Percentiles rank a stretch among this genome's conserved stretches.
Conservation (phyloP, 2,797 vertebrate genomes). For the Todus mexicanus region DNA sequence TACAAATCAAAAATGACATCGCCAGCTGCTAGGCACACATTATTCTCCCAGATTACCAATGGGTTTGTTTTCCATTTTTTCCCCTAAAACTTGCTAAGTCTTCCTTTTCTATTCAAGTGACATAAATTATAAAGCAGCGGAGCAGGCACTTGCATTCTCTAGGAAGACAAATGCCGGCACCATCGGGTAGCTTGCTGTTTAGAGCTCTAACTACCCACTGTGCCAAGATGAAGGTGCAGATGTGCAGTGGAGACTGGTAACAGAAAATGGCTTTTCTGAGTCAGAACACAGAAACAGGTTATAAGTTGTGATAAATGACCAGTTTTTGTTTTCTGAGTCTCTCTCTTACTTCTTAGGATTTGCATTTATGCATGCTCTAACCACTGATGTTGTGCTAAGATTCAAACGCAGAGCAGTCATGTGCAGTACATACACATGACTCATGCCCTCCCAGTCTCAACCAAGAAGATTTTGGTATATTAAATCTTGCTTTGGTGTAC, state of each 20-base stretch:
- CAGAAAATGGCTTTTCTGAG: constrained; percentile 9
- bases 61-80: constrained; percentile 70
- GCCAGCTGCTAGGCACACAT: constrained; percentile 71
- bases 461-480: not conserved
- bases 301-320: not conserved
- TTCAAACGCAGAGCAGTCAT: not conserved
- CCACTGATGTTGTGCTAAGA: not conserved
- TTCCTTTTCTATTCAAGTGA: constrained; percentile 69
- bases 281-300: not conserved
- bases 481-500: not conserved
- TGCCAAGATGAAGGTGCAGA: constrained; percentile 41
- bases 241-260: not conserved
- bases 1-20: constrained; percentile 70
- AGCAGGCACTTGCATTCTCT: constrained; percentile 32
- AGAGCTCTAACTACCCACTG: not conserved
- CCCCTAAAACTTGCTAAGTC: constrained; percentile 65
- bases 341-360: not conserved
- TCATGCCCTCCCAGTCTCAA: not conserved
- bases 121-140: constrained; percentile 71
- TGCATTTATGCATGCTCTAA: not conserved
- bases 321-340: not conserved
- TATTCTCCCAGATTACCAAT: constrained; percentile 65
- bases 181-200: not conserved
- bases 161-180: constrained; percentile 38
- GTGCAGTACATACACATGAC: not conserved